phyloP scores from a whole-genome alignment of 2,888 invertebrate genomes.

The Lucinisca nassula region DNA sequence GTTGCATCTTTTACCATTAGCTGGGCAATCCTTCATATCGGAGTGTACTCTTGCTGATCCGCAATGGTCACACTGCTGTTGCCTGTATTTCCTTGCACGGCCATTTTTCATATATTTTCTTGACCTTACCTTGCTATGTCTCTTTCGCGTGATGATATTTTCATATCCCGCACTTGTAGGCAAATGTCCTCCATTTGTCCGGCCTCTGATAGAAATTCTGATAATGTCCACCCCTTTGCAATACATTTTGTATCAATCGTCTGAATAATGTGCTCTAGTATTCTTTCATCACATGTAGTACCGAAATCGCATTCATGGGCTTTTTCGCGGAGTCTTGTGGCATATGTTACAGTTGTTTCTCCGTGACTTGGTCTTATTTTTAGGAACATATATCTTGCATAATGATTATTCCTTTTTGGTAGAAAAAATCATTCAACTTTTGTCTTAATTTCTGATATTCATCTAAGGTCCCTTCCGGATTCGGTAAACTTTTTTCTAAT shows the following conservation, averaged over 20 bases:
- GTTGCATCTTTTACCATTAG: too few species aligned
- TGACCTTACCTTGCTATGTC: neutral
- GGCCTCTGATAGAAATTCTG: neutral
- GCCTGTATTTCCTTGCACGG: too few species aligned
- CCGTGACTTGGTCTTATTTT: neutral
- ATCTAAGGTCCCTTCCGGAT: constrained; percentile 8
- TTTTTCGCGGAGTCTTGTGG: neutral
- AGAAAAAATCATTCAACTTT: constrained; percentile 42
- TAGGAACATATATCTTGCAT: neutral
- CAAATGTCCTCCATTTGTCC: neutral
- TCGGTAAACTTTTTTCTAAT: constrained; percentile 21
- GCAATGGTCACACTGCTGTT: too few species aligned
- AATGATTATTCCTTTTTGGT: constrained; percentile 16
- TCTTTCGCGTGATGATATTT: neutral
- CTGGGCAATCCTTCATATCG: too few species aligned
- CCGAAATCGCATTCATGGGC: constrained; percentile 3
- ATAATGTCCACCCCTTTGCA: neutral
- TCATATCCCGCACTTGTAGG: neutral
- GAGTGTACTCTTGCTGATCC: too few species aligned
- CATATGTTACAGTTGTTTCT: constrained; percentile 4
- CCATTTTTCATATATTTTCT: too few species aligned
- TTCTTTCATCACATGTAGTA: neutral
- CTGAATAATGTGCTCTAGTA: neutral
- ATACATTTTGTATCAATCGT: neutral
- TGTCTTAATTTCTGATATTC: constrained; percentile 26